These are phyloP conservation scores for Drosophila sordidula DNA, from an alignment of 2,888 invertebrate species.

Conservation along the genomic window DNA sequence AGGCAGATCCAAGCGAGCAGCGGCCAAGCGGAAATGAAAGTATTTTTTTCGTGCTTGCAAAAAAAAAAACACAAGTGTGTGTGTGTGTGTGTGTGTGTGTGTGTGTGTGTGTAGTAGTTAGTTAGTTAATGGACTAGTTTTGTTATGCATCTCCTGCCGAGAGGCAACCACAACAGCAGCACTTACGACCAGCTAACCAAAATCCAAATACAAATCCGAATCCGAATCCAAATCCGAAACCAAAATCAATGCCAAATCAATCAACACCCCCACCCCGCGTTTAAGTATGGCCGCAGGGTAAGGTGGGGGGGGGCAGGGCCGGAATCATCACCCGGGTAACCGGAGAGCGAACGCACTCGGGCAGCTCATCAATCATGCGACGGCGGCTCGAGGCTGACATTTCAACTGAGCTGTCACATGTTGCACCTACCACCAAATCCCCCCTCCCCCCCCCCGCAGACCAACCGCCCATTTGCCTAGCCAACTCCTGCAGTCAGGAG, in stretches of 20 bases:
- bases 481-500: conserved; percentile 2
- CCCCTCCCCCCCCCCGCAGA: not conserved
- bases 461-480: not conserved
- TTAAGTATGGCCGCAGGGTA: too few relatives aligned
- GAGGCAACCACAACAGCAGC: conserved; percentile 1
- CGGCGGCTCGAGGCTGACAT: conserved; percentile 43
- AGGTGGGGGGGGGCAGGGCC: not conserved
- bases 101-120: conserved; percentile 39
- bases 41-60: conserved; percentile 32
- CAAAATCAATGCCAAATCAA: conserved; percentile 39
- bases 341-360: not conserved
- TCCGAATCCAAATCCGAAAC: conserved; percentile 13
- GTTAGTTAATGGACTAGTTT: conserved; percentile 73
- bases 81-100: conserved; percentile 13
- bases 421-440: conserved; percentile 6
- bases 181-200: conserved; percentile 19
- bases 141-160: conserved; percentile 34
- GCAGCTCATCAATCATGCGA: conserved; percentile 53
- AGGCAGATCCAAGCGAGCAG: conserved; percentile 11
- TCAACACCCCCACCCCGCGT: conserved; percentile 6
- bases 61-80: conserved; percentile 10
- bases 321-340: not conserved
- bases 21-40: conserved; percentile 69
- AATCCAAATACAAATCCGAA: conserved; percentile 9
- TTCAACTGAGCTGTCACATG: conserved; percentile 48